Conservation (phyloP, 2,797 vertebrate genomes). For the Tapera naevia region DNA sequence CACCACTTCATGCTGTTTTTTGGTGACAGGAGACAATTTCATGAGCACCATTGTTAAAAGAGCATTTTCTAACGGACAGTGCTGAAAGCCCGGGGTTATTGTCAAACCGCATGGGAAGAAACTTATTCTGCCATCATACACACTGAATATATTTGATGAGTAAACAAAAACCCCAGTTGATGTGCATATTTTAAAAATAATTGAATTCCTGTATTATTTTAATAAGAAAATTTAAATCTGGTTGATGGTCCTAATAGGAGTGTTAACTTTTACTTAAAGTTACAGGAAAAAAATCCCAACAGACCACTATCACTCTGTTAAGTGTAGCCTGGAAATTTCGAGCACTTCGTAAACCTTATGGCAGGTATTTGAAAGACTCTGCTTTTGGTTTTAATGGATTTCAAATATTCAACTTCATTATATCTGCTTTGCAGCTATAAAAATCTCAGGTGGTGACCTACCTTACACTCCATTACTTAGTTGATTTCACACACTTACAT, state of each 20-base stretch:
- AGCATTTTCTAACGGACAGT: not conserved
- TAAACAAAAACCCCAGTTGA: not conserved
- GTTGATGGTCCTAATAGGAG: not conserved
- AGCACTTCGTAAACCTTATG: not conserved
- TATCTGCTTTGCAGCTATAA: not conserved
- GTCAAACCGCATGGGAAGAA: not conserved
- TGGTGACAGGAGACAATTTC: rapidly evolving
- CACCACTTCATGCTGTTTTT: not conserved
- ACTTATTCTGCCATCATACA: not conserved
- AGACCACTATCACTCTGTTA: not conserved
- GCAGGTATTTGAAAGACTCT: not conserved
- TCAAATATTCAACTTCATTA: not conserved
- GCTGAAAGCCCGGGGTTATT: not conserved
- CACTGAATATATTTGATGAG: not conserved
- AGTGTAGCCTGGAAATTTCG: not conserved
- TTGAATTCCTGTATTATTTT: not conserved
- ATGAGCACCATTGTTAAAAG: not conserved
- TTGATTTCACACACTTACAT: not conserved
- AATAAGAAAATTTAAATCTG: not conserved
- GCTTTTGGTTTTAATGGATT: not conserved
- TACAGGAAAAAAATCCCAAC: not conserved
- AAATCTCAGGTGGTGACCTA: not conserved
- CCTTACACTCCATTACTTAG: not conserved
- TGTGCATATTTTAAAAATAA: not conserved
- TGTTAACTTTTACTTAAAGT: not conserved